phyloP scores from a whole-genome alignment of 2,113 vertebrate genomes.

The Rhabdornis inornatus region DNA sequence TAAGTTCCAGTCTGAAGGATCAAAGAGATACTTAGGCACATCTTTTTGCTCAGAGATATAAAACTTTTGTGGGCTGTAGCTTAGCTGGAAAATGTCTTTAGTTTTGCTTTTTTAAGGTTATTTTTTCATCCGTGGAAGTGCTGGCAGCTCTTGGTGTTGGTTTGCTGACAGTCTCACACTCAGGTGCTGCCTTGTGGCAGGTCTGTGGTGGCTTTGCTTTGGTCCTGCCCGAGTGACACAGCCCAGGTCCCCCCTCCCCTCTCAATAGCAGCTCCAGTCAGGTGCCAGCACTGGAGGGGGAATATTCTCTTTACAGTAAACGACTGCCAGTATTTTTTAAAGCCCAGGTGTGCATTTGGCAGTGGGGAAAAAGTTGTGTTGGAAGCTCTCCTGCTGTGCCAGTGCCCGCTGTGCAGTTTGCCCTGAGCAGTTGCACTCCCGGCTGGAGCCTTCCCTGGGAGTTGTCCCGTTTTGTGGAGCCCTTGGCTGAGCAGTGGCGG shows the following conservation, averaged over 20 bases:
- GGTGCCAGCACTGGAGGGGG: fast-evolving
- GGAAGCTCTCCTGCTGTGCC: neutral
- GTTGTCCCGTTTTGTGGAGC: neutral
- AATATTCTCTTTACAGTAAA: neutral
- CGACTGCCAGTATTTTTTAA: fast-evolving
- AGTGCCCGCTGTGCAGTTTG: neutral
- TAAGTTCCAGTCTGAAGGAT: neutral
- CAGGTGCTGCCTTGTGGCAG: neutral
- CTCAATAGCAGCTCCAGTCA: fast-evolving
- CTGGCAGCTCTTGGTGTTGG: fast-evolving
- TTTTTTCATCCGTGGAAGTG: neutral
- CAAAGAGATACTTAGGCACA: neutral
- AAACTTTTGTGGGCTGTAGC: neutral
- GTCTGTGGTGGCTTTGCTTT: neutral
- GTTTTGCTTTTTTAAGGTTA: neutral
- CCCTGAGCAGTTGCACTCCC: neutral
- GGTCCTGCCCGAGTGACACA: fast-evolving
- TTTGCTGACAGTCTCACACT: fast-evolving
- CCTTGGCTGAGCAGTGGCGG: neutral
- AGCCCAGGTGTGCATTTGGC: neutral
- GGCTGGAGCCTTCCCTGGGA: neutral
- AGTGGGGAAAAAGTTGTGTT: neutral
- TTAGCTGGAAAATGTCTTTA: neutral
- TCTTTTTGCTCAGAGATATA: neutral
- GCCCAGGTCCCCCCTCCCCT: neutral